phyloP scores from a whole-genome alignment of 2,797 vertebrate genomes.

The Valencia hispanica region DNA sequence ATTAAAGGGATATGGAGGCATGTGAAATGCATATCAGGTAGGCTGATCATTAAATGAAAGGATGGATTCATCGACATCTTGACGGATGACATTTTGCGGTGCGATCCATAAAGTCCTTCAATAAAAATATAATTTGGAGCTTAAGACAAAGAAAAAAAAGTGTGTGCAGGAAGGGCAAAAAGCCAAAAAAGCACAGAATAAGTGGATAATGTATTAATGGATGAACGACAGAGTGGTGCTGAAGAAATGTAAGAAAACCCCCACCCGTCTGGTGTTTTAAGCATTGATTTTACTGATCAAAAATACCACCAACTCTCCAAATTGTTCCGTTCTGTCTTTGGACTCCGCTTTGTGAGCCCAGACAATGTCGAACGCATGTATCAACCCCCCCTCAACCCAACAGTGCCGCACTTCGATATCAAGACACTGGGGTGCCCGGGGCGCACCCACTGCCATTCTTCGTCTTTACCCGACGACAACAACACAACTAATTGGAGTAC shows the following conservation, averaged over 20 bases:
- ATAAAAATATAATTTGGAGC: constrained; percentile 81
- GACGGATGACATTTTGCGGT: constrained; percentile 83
- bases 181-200: constrained; percentile 26
- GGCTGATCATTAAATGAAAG: constrained; percentile 80
- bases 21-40: constrained; percentile 81
- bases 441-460: constrained; percentile 77
- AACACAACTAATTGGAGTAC: constrained; percentile 88
- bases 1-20: constrained; percentile 78
- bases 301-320: constrained; percentile 20
- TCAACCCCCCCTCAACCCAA: background rate
- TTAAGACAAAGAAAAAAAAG: constrained; percentile 71
- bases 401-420: constrained; percentile 58
- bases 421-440: constrained; percentile 75
- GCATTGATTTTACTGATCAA: constrained; percentile 3
- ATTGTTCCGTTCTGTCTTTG: constrained; percentile 18
- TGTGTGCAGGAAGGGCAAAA: background rate
- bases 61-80: constrained; percentile 85
- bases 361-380: constrained; percentile 35
- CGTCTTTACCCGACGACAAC: constrained; percentile 78
- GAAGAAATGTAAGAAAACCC: constrained; percentile 13
- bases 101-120: constrained; percentile 80
- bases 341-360: constrained; percentile 34
- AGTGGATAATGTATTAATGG: constrained; percentile 29
- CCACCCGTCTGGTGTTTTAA: background rate
- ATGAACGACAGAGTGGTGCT: constrained; percentile 6